A percentile compares a stretch with the other conserved stretches of the same genome.
These are phyloP conservation scores for Ethmia dodecea DNA, from an alignment of 2,888 invertebrate genomes.

Conservation along the genomic window DNA sequence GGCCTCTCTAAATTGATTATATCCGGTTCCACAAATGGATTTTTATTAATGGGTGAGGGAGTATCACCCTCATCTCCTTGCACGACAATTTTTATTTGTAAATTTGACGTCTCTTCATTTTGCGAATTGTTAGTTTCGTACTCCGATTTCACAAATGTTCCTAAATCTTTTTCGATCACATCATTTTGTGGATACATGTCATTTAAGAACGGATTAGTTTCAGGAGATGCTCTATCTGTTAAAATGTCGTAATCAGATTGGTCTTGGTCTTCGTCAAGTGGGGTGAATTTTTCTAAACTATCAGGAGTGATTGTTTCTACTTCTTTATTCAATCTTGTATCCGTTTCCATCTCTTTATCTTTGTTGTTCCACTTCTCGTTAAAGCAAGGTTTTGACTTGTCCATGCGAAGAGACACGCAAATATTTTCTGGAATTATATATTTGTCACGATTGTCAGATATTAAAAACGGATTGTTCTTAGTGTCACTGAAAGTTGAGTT, in stretches of 20 bases:
- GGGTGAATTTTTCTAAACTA: slow-evolving; percentile 32
- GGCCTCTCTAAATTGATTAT: slow-evolving; percentile 40
- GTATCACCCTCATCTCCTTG: slow-evolving; percentile 27
- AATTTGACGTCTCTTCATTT: slow-evolving; percentile 46
- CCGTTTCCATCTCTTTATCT: slow-evolving; percentile 5
- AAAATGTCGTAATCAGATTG: slow-evolving; percentile 38
- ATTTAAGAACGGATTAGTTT: slow-evolving; percentile 52
- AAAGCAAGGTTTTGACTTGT: slow-evolving; percentile 32
- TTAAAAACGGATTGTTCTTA: slow-evolving; percentile 34
- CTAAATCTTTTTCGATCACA: slow-evolving; percentile 42
- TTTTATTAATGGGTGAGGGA: slow-evolving; percentile 30
- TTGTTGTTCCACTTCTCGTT: slow-evolving; percentile 15
- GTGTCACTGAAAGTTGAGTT: slow-evolving; percentile 61
- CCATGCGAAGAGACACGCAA: slow-evolving; percentile 52
- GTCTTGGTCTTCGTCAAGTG: slow-evolving; percentile 32
- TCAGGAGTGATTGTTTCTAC: slow-evolving; percentile 21
- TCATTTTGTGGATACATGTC: slow-evolving; percentile 43
- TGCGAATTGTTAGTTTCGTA: slow-evolving; percentile 61
- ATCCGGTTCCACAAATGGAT: slow-evolving; percentile 44
- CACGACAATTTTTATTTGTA: slow-evolving; percentile 42
- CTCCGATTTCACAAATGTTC: slow-evolving; percentile 51
- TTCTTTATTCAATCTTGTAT: slow-evolving; percentile 11
- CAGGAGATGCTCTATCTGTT: slow-evolving; percentile 31
- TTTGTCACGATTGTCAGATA: slow-evolving; percentile 43
- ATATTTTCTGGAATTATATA: slow-evolving; percentile 60